Base-by-base conservation (phyloP, 2,888 invertebrate species). In the Acleris holmiana region DNA sequence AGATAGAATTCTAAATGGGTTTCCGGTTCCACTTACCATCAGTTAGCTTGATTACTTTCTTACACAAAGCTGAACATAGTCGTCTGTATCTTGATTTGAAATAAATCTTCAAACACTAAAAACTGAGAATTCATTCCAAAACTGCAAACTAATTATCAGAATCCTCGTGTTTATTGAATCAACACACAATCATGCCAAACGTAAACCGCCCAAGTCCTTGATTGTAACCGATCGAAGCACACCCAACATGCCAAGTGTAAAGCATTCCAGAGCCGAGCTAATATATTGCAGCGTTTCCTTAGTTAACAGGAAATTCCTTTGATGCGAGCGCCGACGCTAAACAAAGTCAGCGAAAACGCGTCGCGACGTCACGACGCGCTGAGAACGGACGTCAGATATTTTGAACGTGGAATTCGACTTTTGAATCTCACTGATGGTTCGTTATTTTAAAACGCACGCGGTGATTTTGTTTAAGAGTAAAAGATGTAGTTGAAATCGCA, bases 241-340 rank as follows among this genome's bases (percentile, higher is more conserved):
- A 68, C 76, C 70, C 66, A 71, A 73, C 72, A 71, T 69, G 72
- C 75, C 73, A 68, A 76, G 69, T 74, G 75, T 75, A 79, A 87
- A 79, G 75, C 71, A 69, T 80, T 80, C 73, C 86, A 85, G 82
- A 82, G 68, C 76, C 59, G 76, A 79, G 80, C 79, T 77, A 84
- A 82, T 84, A 60, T 60, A 60, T 65, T 65, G 80, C 80, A 86
- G 80, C 77, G 77, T 78, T 76, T 78, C 80, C 80, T 81, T 84
- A 83, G 86, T 86, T 83, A 78, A 79, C 88, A 85, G 86, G 87
- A 91, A 89, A 89, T 89, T 85, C 88, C 88, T 90, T 88, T 88
- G 88, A 88, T 82, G 82, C 79, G 69, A 68, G 77, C 74, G 78
- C 75, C 81, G 82, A 83, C 84, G 82, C 85, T 83, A 77, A 84